Evolutionary conservation across 2,113 vertebrate genomes (phyloP).

Genomic region (Prochilodus magdalenae): DNA sequence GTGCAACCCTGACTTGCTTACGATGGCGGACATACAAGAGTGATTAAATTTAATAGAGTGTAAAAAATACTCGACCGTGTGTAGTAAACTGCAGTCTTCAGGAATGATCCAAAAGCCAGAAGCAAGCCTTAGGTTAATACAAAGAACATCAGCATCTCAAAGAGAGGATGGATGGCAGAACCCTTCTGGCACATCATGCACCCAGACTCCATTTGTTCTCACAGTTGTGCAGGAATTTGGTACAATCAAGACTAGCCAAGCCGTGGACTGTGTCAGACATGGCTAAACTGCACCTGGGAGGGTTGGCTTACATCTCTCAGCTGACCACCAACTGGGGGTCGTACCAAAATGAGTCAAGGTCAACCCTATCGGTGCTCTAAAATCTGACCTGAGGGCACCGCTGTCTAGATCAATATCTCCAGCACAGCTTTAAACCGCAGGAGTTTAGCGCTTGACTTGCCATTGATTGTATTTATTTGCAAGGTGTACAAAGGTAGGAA

Average conservation of each 20-base stretch:
- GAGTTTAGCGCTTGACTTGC: slow-evolving; percentile 28
- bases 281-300: slow-evolving; percentile 50
- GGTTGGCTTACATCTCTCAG: slow-evolving; percentile 57
- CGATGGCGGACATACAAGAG: slow-evolving; percentile 25
- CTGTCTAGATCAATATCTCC: slow-evolving; percentile 47
- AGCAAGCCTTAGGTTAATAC: neutral
- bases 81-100: slow-evolving; percentile 7
- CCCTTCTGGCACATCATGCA: neutral
- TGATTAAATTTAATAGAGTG: slow-evolving; percentile 7
- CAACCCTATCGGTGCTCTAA: slow-evolving; percentile 42
- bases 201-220: slow-evolving; percentile 15
- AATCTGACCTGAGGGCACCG: slow-evolving; percentile 47
- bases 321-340: slow-evolving; percentile 60
- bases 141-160: neutral
- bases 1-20: slow-evolving; percentile 23
- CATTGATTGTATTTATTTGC: slow-evolving; percentile 60
- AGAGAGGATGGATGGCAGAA: neutral
- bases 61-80: slow-evolving; percentile 12
- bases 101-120: neutral
- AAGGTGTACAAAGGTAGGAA: slow-evolving; percentile 45
- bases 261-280: slow-evolving; percentile 15
- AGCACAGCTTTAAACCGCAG: slow-evolving; percentile 13
- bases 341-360: slow-evolving; percentile 58
- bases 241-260: slow-evolving; percentile 23
- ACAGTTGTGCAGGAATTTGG: slow-evolving; percentile 40